Evolutionary conservation across 2,113 vertebrate genomes (phyloP).

Genomic region (Ahaetulla prasina): DNA sequence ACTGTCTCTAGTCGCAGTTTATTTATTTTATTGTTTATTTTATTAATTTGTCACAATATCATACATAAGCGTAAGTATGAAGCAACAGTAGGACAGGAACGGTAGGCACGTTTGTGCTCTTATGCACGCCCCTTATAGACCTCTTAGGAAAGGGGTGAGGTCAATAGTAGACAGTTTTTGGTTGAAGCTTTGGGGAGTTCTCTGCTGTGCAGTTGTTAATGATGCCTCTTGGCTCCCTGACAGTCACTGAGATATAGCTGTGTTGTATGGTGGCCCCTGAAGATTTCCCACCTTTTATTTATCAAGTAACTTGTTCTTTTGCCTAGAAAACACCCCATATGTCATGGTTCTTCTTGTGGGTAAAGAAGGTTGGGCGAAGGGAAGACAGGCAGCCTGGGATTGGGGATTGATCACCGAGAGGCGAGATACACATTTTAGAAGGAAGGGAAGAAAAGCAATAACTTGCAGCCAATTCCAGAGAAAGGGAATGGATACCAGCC

Average conservation of each 20-base stretch:
- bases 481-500: background rate
- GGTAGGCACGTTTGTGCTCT: too few species aligned
- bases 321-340: background rate
- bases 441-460: background rate
- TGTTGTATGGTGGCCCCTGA: background rate
- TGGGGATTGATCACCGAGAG: background rate
- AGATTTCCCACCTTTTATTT: conserved; percentile 12
- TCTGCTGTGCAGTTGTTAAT: background rate
- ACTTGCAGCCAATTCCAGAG: background rate
- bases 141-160: too few species aligned
- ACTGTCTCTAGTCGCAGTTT: conserved; percentile 6
- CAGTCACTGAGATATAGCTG: conserved; percentile 14
- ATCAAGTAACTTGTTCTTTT: background rate
- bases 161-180: too few species aligned
- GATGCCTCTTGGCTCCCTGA: conserved; percentile 2
- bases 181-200: too few species aligned
- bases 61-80: too few species aligned
- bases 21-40: too few species aligned
- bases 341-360: background rate
- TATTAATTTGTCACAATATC: too few species aligned
- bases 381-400: background rate
- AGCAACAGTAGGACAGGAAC: too few species aligned
- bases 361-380: background rate
- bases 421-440: background rate
- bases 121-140: too few species aligned